Percentiles rank a stretch among this genome's conserved stretches.
Conservation (phyloP, 2,888 invertebrate species). For the Platycheirus albimanus region DNA sequence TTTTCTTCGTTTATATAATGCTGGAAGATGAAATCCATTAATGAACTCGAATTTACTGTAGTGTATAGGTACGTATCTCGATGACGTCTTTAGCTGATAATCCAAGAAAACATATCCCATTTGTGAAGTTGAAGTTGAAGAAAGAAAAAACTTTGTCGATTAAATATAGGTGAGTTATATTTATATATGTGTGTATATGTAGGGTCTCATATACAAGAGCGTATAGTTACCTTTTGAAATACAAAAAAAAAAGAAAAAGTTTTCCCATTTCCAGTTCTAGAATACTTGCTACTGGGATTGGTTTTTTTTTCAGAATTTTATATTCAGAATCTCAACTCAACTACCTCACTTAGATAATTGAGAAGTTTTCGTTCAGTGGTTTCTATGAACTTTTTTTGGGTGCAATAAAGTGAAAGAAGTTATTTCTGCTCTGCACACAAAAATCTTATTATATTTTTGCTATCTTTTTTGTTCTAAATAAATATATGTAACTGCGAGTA, state of each 20-base stretch:
- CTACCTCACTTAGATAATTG: constrained; percentile 45
- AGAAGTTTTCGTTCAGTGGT: constrained; percentile 52
- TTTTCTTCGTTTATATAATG: neutral
- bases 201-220: no score
- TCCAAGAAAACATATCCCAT: constrained; percentile 27
- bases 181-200: neutral
- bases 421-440: constrained; percentile 16
- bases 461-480: constrained; percentile 1
- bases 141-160: constrained; percentile 52
- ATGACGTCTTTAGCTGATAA: constrained; percentile 45
- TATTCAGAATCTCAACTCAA: constrained; percentile 37
- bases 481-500: neutral
- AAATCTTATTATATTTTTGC: constrained; percentile 29
- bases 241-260: constrained; percentile 52
- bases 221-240: constrained; percentile 20
- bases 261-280: constrained; percentile 53
- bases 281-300: constrained; percentile 14
- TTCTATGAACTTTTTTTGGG: constrained; percentile 31
- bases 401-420: constrained; percentile 44
- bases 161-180: constrained; percentile 14
- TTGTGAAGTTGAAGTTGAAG: constrained; percentile 20
- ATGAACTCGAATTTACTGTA: constrained; percentile 47
- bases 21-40: constrained; percentile 60
- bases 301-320: constrained; percentile 33
- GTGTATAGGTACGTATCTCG: no score